Evolutionary conservation across 2,797 vertebrate genomes (phyloP).

Genomic region (Cirrhinus mrigala): DNA sequence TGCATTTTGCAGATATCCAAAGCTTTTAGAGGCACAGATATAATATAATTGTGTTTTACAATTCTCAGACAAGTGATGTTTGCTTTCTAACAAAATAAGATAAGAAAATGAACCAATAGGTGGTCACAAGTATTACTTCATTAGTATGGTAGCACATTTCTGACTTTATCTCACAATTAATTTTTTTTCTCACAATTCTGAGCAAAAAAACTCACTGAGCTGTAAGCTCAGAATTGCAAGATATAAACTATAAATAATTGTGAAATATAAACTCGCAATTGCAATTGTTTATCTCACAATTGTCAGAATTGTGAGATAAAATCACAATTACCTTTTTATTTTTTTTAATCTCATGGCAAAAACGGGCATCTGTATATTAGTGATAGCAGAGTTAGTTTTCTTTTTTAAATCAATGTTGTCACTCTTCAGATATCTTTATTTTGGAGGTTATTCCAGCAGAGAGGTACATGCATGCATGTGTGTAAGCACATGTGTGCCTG

Average conservation of each 20-base stretch:
- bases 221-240: neutral
- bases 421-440: constrained; percentile 47
- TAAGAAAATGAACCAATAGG: neutral
- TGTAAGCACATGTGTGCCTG: constrained; percentile 13
- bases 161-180: neutral
- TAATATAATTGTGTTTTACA: neutral
- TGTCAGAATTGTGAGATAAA: neutral
- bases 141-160: neutral
- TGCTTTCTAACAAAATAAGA: neutral
- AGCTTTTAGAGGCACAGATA: neutral
- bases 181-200: too few species aligned
- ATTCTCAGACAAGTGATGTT: neutral
- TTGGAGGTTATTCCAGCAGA: constrained; percentile 38
- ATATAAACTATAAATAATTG: neutral
- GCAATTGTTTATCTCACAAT: too few species aligned
- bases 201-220: neutral
- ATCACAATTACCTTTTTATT: neutral
- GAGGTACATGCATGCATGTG: constrained; percentile 53
- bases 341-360: neutral
- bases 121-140: neutral
- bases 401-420: constrained; percentile 26
- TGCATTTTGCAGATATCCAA: neutral
- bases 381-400: neutral
- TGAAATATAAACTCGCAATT: neutral
- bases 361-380: neutral